These are phyloP conservation scores for Phodopus roborovskii DNA, from an alignment of 2,113 vertebrate species.

Conservation along the genomic window DNA sequence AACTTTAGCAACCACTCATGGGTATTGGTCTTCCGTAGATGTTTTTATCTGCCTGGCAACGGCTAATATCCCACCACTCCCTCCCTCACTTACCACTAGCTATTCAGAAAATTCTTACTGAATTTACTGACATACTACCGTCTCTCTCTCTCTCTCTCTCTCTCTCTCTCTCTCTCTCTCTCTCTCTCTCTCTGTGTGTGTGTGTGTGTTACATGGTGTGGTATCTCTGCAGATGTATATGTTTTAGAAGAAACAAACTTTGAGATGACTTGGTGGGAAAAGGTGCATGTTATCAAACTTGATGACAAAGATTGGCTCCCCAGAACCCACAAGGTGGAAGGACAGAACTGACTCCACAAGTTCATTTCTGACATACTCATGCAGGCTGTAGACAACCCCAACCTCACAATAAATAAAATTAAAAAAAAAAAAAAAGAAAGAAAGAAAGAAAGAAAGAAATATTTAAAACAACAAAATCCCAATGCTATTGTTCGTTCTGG, in stretches of 20 bases:
- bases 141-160: not conserved
- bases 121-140: slow-evolving; percentile 16
- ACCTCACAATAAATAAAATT: not conserved
- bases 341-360: not conserved
- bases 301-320: not conserved
- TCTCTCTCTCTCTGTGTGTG: not conserved
- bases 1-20: not conserved
- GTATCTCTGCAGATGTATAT: not conserved
- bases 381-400: not conserved
- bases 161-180: no score
- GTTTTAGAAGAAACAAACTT: slow-evolving; percentile 35
- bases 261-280: not conserved
- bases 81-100: not conserved
- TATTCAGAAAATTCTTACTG: slow-evolving; percentile 37
- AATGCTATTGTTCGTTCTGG: not conserved
- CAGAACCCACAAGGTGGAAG: not conserved
- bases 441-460: no score
- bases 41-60: not conserved
- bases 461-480: not conserved
- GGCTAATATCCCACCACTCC: not conserved
- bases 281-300: not conserved
- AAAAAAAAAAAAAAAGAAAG: no score
- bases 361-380: no score
- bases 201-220: not conserved
- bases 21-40: not conserved